These are phyloP conservation scores for Danionella dracula DNA, from an alignment of 2,797 vertebrate genomes.

Conservation along the genomic window DNA sequence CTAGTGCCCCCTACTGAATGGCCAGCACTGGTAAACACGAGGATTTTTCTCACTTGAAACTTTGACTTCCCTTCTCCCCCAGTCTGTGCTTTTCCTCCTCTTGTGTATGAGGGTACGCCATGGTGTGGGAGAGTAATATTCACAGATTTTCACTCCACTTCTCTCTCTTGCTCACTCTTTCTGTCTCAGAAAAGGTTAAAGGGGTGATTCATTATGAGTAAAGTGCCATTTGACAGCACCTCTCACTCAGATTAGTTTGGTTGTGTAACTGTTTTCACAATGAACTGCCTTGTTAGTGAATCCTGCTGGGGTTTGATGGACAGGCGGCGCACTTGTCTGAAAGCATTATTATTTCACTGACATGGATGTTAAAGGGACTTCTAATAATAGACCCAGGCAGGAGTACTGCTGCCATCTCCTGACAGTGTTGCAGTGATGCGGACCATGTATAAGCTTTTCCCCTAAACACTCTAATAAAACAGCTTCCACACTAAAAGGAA, in stretches of 20 bases:
- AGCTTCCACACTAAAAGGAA: conserved; percentile 5
- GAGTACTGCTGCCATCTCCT: conserved; percentile 24
- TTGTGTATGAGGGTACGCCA: too few species aligned
- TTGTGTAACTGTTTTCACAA: conserved; percentile 13
- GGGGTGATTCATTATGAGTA: conserved; percentile 38
- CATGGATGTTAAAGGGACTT: too few species aligned
- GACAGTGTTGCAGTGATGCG: not conserved
- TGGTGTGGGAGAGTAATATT: conserved; percentile 30
- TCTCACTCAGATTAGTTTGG: not conserved
- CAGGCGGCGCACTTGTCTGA: not conserved
- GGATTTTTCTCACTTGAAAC: too few species aligned
- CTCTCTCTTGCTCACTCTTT: conserved; percentile 41
- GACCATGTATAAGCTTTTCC: not conserved
- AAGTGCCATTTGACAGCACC: conserved; percentile 29
- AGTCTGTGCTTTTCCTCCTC: not conserved
- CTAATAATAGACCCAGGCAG: not conserved
- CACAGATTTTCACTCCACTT: conserved; percentile 42
- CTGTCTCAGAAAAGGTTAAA: conserved; percentile 33
- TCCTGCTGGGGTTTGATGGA: not conserved
- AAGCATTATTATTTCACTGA: not conserved
- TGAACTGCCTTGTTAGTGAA: not conserved
- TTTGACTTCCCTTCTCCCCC: too few species aligned
- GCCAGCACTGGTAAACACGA: too few species aligned
- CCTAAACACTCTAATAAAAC: conserved; percentile 1
- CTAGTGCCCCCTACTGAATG: too few species aligned